These are phyloP conservation scores for Puntigrus tetrazona DNA, from an alignment of 2,113 vertebrate genomes.

Conservation along the genomic window DNA sequence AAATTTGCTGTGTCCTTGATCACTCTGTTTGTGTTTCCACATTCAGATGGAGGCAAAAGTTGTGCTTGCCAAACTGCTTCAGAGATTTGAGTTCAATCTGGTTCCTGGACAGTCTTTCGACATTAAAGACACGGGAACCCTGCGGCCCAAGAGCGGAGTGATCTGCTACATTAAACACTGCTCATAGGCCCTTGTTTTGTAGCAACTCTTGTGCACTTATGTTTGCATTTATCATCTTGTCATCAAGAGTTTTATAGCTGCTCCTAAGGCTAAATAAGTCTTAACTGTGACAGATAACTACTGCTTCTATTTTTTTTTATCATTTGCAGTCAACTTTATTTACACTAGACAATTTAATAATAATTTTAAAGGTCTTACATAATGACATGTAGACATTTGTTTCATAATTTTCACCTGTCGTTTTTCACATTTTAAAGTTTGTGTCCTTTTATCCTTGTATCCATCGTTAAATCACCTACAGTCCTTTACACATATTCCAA, in stretches of 20 bases:
- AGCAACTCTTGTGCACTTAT: background rate
- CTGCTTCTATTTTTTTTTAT: background rate
- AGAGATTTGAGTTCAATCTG: constrained; percentile 86
- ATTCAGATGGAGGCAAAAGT: constrained; percentile 91
- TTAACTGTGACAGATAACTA: background rate
- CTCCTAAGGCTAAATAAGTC: background rate
- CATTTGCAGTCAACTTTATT: background rate
- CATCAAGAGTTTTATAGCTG: background rate
- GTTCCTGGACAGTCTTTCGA: constrained; percentile 81
- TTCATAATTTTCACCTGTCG: background rate
- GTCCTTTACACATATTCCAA: background rate
- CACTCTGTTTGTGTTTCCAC: background rate
- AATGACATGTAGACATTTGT: background rate
- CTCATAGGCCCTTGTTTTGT: background rate
- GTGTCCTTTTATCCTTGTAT: too few relatives aligned
- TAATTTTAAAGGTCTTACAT: background rate
- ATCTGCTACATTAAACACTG: constrained; percentile 80
- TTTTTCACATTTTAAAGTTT: background rate
- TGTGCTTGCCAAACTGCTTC: constrained; percentile 89
- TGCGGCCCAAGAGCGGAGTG: constrained; percentile 82
- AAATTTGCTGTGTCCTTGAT: background rate
- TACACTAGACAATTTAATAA: background rate
- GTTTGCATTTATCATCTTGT: background rate
- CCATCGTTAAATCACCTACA: background rate
- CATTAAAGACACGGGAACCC: constrained; percentile 76